These are phyloP conservation scores for Syrista parreyssii DNA, from an alignment of 2,888 invertebrate species.

Conservation along the genomic window DNA sequence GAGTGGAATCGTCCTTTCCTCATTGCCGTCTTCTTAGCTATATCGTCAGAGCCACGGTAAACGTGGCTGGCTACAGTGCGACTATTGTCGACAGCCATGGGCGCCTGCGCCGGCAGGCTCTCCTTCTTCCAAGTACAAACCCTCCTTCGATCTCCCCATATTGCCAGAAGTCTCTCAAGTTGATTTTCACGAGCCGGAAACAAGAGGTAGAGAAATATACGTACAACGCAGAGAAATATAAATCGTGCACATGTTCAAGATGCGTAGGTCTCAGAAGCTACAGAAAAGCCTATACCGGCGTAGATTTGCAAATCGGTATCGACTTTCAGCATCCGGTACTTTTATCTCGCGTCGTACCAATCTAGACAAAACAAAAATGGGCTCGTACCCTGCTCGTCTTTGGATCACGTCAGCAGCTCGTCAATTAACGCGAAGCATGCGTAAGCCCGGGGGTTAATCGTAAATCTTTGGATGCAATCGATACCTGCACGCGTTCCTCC, in stretches of 20 bases:
- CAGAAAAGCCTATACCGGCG: background rate
- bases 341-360: background rate
- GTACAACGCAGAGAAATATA: background rate
- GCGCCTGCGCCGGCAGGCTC: background rate
- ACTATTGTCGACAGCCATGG: background rate
- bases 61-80: background rate
- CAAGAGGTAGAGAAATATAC: background rate
- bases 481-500: constrained; percentile 15
- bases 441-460: constrained; percentile 20
- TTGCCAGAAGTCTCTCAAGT: background rate
- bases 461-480: constrained; percentile 27
- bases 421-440: constrained; percentile 8
- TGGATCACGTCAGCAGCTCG: constrained; percentile 4
- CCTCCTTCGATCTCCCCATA: background rate
- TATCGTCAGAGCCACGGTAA: background rate
- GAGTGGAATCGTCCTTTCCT: background rate
- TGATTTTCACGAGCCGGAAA: background rate
- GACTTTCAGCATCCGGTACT: background rate
- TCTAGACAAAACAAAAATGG: background rate
- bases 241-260: background rate
- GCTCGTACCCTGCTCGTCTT: constrained; percentile 5
- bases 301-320: background rate
- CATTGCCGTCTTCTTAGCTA: background rate
- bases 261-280: background rate
- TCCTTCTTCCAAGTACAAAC: background rate